phyloP scores from a whole-genome alignment of 2,797 vertebrate genomes.

The Sebastes cheni region DNA sequence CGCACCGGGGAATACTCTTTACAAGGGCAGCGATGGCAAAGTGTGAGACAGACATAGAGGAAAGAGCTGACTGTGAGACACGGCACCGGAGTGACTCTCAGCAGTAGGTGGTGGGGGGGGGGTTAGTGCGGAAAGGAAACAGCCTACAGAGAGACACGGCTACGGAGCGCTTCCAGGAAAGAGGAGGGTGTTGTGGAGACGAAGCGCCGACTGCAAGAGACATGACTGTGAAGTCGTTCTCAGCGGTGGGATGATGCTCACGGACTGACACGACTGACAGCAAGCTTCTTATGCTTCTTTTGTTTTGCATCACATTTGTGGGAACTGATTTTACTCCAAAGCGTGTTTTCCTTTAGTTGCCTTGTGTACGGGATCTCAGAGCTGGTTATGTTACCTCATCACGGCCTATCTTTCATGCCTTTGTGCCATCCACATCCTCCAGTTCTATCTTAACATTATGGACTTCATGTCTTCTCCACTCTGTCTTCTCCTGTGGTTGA shows the following conservation, averaged over 20 bases:
- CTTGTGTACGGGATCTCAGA: not conserved
- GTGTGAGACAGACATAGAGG: constrained; percentile 30
- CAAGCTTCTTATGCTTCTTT: constrained; percentile 20
- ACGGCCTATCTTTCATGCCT: not conserved
- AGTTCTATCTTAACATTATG: not conserved
- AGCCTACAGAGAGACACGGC: constrained; percentile 41
- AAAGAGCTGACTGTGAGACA: constrained; percentile 35
- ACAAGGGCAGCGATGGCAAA: constrained; percentile 25
- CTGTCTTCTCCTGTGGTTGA: not conserved
- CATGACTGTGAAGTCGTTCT: constrained; percentile 52
- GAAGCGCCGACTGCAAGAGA: constrained; percentile 38
- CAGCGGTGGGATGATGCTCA: constrained; percentile 18
- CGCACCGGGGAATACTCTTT: constrained; percentile 27
- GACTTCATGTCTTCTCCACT: not conserved
- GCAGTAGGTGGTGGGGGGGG: constrained; percentile 20
- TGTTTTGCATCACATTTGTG: constrained; percentile 37
- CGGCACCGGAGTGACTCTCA: constrained; percentile 54
- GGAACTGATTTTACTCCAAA: not conserved
- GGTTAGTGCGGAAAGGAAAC: constrained; percentile 28
- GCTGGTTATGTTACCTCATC: not conserved
- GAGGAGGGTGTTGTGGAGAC: constrained; percentile 31
- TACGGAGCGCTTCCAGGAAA: constrained; percentile 25
- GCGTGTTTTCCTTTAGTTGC: not conserved
- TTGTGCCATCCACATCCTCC: not conserved
- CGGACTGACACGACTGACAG: constrained; percentile 34